A percentile compares a stretch with the other conserved stretches of the same genome.
Conservation (phyloP, 2,797 vertebrate genomes). For the Alosa sapidissima region DNA sequence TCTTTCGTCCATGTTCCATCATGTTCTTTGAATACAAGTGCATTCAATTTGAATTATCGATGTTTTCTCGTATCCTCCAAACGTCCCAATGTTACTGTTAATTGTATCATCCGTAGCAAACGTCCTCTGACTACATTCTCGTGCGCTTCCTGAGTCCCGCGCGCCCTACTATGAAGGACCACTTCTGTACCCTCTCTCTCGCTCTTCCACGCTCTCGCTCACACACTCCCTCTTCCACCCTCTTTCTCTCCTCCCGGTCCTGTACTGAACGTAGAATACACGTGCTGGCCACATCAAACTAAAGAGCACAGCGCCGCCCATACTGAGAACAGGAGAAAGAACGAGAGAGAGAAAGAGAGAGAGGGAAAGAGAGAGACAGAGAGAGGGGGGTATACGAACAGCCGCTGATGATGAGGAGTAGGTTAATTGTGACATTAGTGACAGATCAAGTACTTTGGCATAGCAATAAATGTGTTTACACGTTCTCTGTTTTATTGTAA, state of each 20-base stretch:
- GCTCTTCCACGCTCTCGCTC: slow-evolving; percentile 12
- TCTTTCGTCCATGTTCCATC: not conserved
- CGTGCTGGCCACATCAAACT: slow-evolving; percentile 5
- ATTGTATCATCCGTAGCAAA: slow-evolving; percentile 1
- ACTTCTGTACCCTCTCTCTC: slow-evolving; percentile 16
- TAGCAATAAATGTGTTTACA: not conserved
- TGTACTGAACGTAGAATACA: not conserved
- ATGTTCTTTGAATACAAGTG: not conserved
- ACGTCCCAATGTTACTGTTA: not conserved
- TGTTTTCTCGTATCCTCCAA: not conserved
- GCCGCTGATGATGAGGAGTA: too few species aligned
- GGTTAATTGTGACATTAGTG: not conserved
- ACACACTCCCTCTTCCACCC: slow-evolving; percentile 28
- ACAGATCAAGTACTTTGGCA: not conserved
- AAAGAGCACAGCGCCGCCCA: slow-evolving; percentile 26
- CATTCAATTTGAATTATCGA: not conserved
- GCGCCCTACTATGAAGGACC: slow-evolving; percentile 3
- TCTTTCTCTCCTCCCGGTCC: not conserved
- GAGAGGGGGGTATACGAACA: not conserved
- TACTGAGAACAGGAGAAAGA: not conserved
- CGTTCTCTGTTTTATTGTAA: not conserved
- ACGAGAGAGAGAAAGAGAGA: not conserved
- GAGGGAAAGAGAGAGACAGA: too few species aligned
- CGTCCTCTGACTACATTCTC: slow-evolving; percentile 14
- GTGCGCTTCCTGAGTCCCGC: not conserved